Evolutionary conservation across 1,140 invertebrate species (phyloP).

Genomic region (Heliconius melpomene): DNA sequence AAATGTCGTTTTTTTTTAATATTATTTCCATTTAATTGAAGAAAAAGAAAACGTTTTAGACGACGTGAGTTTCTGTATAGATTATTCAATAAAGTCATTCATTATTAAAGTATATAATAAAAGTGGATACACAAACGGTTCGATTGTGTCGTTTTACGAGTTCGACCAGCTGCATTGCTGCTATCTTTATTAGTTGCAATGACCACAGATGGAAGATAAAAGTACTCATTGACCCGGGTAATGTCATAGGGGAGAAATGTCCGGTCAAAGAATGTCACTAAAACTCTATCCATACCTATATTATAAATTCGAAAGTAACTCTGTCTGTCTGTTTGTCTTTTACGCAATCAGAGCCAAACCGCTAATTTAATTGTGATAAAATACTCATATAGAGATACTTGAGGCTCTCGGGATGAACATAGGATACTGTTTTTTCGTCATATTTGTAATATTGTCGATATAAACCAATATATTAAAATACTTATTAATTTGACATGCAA

Average conservation of each 20-base stretch:
- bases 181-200: conserved; percentile 77
- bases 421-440: too few species aligned
- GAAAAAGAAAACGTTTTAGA: not conserved
- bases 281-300: not conserved
- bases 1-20: not conserved
- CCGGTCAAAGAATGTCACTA: conserved; percentile 26
- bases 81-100: conserved; percentile 80
- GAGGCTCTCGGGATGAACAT: too few species aligned
- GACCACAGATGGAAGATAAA: conserved; percentile 61
- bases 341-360: too few species aligned
- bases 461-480: too few species aligned
- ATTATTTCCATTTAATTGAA: not conserved
- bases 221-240: conserved; percentile 57
- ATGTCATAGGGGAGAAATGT: conserved; percentile 40
- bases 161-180: conserved; percentile 69
- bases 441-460: too few species aligned
- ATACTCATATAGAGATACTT: too few species aligned
- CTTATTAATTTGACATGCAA: too few species aligned
- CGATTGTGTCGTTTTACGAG: conserved; percentile 76
- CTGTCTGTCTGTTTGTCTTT: too few species aligned
- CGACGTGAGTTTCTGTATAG: conserved; percentile 71
- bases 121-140: conserved; percentile 63
- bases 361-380: too few species aligned
- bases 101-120: conserved; percentile 73
- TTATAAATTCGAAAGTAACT: too few species aligned